Evolutionary conservation across 2,888 invertebrate genomes (phyloP), one percentile per base, ranked within the genome.

Genomic region (Phortica okadai): DNA sequence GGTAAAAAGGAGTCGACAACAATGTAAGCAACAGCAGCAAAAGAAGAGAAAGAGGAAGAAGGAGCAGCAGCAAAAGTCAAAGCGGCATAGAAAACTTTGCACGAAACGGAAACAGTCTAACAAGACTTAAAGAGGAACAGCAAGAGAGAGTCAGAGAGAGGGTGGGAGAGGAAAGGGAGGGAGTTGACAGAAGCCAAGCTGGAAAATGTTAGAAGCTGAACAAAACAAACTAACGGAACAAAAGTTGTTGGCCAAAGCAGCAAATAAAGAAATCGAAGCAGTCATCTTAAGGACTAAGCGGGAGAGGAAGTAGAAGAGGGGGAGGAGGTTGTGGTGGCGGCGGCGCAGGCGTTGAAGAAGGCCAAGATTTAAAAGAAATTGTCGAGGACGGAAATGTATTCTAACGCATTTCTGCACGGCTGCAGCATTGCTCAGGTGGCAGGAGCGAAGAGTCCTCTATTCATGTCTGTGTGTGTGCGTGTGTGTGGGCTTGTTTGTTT

Each of bases 1-100:
- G 54, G 42, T 59, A 58, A 74, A 75, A 75, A 62, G 66, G 50
- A 66, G 67, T 74, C 67, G 54, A 64, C 74, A 72, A 56, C 74
- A 66, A 74, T 14, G 41, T 11, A n/a, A 66, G 44, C 44, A 58
- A 45, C 69, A 69, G 69, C 54, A 70, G 54, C 50, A 50, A 33
- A 3, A 54, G 10, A 8, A n/a, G n/a, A 21, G 16, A 2, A 21
- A 59, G 14, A 59, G 16, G 14, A 59, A 7, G 16, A 16, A 7
- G 59, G 4, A 2, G 41, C 67, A 72, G 54, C 70, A 72, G 54
- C 54, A 72, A 72, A 72, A 70, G 69, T 70, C 69, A 70, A 70
- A 70, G 69, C 50, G 54, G 59, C 59, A 59, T 50, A 2, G 50
- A 50, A 50, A 50, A 50, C 50, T 8, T 50, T 50, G 5, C 14